Evolutionary conservation across 2,888 invertebrate genomes (phyloP), one percentile per base, ranked within the genome.

Genomic region (Iphiclides podalirius): DNA sequence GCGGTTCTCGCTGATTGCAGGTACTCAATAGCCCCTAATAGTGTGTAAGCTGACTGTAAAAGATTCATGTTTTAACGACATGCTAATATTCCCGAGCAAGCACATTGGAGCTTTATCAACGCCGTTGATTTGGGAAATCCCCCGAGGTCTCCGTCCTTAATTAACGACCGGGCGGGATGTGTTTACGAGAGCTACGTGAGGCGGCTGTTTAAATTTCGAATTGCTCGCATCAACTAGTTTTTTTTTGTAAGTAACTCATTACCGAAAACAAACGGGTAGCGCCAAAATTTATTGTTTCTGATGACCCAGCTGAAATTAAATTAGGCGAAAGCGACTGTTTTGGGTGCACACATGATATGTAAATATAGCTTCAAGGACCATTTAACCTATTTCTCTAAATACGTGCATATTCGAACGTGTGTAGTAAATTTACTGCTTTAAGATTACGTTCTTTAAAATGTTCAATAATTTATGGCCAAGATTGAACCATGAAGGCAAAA

Each of bases 181-280:
- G 45, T 50, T 50, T 50, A 50, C 45, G 50, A 41, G 16, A 40
- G 17, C 3, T 35, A 50, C 50, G 50, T 50, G 44, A 40, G n/a
- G 20, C 38, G 45, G 40, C 34, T 39, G 17, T 16, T 39, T 40
- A 50, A 39, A 34, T n/a, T 26, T 17, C 20, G 40, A 40, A 50
- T 35, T 40, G 40, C 50, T 35, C 40, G 36, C 44, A 50, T 41
- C 20, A 15, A n/a, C 35, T 37, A 34, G 23, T 37, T 43, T 42
- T 37, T 16, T 15, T 31, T 14, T 31, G n/a, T n/a, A n/a, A n/a
- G 23, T 43, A 38, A 45, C 44, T 50, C 50, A 50, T 40, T 50
- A 28, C 35, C 13, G 39, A 36, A 40, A 14, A 36, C 50, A 28
- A 50, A 35, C 40, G 45, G 40, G 35, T 20, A 31, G 36, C 20